phyloP scores from a whole-genome alignment of 2,797 vertebrate species.

The Liasis olivaceus region DNA sequence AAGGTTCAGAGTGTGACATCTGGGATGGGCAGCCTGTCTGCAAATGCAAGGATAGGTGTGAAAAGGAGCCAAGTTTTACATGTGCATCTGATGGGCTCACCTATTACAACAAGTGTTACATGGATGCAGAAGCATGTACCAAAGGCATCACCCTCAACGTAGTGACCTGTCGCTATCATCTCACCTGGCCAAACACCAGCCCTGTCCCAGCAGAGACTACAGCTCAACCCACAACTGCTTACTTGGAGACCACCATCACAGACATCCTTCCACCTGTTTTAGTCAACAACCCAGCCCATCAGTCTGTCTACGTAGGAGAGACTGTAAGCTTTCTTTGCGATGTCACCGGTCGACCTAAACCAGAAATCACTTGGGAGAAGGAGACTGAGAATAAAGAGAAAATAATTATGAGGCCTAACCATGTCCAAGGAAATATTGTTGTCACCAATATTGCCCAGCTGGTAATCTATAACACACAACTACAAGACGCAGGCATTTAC shows the following conservation, averaged over 20 bases:
- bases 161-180: conserved; percentile 89
- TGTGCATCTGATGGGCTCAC: conserved; percentile 98
- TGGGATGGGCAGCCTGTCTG: conserved; percentile 98
- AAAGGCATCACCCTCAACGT: conserved; percentile 85
- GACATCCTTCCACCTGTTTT: conserved; percentile 83
- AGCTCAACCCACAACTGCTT: conserved; percentile 83
- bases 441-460: conserved; percentile 97
- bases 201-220: conserved; percentile 87
- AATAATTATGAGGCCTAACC: conserved; percentile 89
- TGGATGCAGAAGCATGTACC: conserved; percentile 97
- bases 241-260: conserved; percentile 78
- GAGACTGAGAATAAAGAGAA: conserved; percentile 82
- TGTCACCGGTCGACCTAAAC: conserved; percentile 88
- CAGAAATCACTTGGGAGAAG: conserved; percentile 95
- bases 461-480: conserved; percentile 94
- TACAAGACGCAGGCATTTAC: conserved; percentile 90
- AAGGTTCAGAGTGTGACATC: conserved; percentile 97
- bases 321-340: conserved; percentile 96
- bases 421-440: conserved; percentile 89
- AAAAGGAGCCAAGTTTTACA: conserved; percentile 96
- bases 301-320: conserved; percentile 87
- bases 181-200: conserved; percentile 94
- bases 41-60: conserved; percentile 95
- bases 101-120: conserved; percentile 99
- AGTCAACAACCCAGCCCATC: conserved; percentile 82